These are phyloP conservation scores for Aegotheles bennettii DNA, from an alignment of 2,113 vertebrate genomes.

Conservation along the genomic window DNA sequence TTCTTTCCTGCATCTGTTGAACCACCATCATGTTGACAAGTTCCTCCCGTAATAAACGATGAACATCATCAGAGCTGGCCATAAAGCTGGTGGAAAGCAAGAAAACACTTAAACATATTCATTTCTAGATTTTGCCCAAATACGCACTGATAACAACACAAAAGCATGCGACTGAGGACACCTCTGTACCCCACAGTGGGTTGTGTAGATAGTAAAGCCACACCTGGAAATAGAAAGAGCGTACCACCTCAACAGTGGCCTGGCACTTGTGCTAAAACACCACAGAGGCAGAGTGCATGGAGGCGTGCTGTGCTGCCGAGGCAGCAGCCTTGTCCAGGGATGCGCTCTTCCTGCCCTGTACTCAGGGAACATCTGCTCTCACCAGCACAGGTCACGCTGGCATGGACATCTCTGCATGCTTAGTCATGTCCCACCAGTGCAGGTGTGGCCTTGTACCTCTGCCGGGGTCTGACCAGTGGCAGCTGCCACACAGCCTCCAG, in stretches of 20 bases:
- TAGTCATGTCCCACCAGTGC: neutral
- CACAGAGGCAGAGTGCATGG: accelerated
- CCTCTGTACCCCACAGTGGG: neutral
- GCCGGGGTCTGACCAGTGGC: neutral
- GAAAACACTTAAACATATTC: neutral
- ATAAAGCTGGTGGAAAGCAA: neutral
- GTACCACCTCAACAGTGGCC: accelerated
- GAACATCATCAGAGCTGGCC: neutral
- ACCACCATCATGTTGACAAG: neutral
- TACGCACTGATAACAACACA: neutral
- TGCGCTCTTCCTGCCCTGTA: neutral
- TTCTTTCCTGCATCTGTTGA: neutral
- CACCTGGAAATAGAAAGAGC: neutral
- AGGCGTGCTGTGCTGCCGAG: accelerated
- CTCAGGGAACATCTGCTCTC: accelerated
- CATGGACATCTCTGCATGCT: accelerated
- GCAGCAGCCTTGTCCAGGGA: accelerated
- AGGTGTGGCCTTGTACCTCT: neutral
- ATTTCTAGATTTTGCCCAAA: neutral
- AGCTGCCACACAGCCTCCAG: neutral
- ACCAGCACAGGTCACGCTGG: neutral
- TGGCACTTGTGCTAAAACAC: neutral
- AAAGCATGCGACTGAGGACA: neutral
- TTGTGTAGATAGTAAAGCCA: neutral
- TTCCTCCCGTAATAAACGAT: neutral